Conservation (phyloP, 2,888 invertebrate species). For the Leptogaster cylindrica region DNA sequence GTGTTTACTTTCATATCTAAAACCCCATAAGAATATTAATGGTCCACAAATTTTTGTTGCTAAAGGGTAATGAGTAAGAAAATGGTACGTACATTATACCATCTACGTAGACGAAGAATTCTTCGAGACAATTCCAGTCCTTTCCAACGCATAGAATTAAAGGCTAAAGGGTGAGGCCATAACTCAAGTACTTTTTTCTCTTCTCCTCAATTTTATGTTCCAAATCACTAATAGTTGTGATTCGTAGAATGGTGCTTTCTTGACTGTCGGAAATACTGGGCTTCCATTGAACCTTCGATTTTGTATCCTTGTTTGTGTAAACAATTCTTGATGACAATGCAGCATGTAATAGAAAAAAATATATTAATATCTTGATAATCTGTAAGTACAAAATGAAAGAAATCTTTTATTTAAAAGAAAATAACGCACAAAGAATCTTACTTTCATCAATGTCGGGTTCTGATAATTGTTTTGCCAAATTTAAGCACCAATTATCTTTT, state of each 20-base stretch:
- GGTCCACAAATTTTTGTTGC: too few relatives aligned
- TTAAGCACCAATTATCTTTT: neutral
- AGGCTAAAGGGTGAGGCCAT: conserved; percentile 47
- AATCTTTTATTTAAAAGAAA: too few relatives aligned
- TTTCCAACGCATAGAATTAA: conserved; percentile 46
- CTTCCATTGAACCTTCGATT: neutral
- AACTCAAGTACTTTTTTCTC: conserved; percentile 45
- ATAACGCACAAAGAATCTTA: too few relatives aligned
- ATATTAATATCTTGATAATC: neutral
- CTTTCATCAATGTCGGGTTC: too few relatives aligned
- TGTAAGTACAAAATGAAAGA: too few relatives aligned
- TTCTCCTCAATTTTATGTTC: conserved; percentile 45
- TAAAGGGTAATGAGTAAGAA: too few relatives aligned
- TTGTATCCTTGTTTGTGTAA: neutral
- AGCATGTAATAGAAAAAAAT: neutral
- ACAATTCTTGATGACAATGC: neutral
- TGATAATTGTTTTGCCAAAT: too few relatives aligned
- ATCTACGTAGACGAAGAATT: conserved; percentile 47
- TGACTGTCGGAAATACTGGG: neutral
- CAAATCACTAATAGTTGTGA: conserved; percentile 45
- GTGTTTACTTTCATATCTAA: neutral
- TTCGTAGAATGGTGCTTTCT: conserved; percentile 44
- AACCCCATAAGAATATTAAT: too few relatives aligned
- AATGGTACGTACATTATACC: too few relatives aligned
- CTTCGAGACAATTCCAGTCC: conserved; percentile 29